Evolutionary conservation across 2,888 invertebrate genomes (phyloP), one percentile per base, ranked within the genome.

Genomic region (Salticus scenicus): DNA sequence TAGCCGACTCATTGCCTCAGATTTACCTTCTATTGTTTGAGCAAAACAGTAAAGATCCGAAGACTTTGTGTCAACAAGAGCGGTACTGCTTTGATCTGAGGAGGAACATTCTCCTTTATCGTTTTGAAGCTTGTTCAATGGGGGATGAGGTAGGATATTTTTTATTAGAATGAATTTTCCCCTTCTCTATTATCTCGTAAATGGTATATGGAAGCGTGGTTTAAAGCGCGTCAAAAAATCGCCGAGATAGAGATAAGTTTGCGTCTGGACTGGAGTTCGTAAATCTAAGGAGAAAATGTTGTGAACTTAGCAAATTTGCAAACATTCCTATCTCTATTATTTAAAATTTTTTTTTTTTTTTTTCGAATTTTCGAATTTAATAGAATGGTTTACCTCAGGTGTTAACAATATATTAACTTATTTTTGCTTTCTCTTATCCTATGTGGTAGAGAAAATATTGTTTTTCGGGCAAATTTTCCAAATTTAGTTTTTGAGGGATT

Each of bases 71-170:
- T 76, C 76, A 83, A 64, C 76, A 63, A 41, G 42, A 67, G 24
- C 81, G 83, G 83, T 72, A 30, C 20, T 17, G 33, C 77, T 83
- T 83, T 83, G 76, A 83, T 83, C 72, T 67, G 10, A 17, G 28
- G 41, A 37, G 31, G 67, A 37, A 30, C 10, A 31, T 30, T 47
- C 8, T n/a, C 64, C 64, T 64, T 79, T 78, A 70, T 78, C 78
- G 41, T 63, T 64, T 66, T 31, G 66, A 66, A 30, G 17, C 30
- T 66, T 66, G 66, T 5, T 17, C n/a, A 24, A 64, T 17, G 33
- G 76, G 69, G 69, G 76, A 33, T 24, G 31, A 51, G n/a, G n/a
- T n/a, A n/a, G n/a, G n/a, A n/a, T n/a, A 64, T 76, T 24, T 63
- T 63, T 63, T 63, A 27, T 67, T 41, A 42, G 37, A 37, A 72